Conservation (phyloP, 1,140 invertebrate genomes). For the Drosophila lacteicornis region DNA sequence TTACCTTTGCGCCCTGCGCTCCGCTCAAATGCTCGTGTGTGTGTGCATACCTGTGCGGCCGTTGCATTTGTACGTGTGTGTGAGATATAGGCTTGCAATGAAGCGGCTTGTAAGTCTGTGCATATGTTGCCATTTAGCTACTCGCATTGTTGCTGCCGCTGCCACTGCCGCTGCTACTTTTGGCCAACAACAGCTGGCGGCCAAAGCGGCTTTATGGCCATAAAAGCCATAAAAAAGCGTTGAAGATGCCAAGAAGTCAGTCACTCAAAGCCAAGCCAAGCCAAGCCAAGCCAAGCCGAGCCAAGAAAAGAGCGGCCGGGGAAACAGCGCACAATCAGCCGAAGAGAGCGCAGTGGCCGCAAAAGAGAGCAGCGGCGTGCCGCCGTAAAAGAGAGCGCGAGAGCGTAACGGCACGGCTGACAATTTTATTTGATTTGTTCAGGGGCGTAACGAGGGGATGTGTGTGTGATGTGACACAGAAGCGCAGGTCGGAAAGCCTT, state of each 20-base stretch:
- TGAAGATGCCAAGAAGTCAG: slow-evolving; percentile 61
- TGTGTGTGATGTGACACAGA: slow-evolving; percentile 2
- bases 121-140: slow-evolving; percentile 72
- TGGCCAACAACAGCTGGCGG: slow-evolving; percentile 71
- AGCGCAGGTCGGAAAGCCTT: not conserved
- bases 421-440: slow-evolving; percentile 68
- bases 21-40: slow-evolving; percentile 8
- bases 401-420: slow-evolving; percentile 24
- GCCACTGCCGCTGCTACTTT: slow-evolving; percentile 53
- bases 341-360: slow-evolving; percentile 8
- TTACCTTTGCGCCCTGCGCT: slow-evolving; percentile 12
- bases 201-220: slow-evolving; percentile 74
- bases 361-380: slow-evolving; percentile 12
- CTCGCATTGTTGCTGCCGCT: slow-evolving; percentile 16
- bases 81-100: slow-evolving; percentile 13
- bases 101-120: slow-evolving; percentile 31
- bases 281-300: slow-evolving; percentile 31
- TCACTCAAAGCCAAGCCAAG: slow-evolving; percentile 12
- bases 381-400: slow-evolving; percentile 9
- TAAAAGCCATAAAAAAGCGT: slow-evolving; percentile 80
- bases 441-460: slow-evolving; percentile 15
- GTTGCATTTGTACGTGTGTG: slow-evolving; percentile 11
- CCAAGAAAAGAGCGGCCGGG: slow-evolving; percentile 10
- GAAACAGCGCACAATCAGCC: slow-evolving; percentile 43
- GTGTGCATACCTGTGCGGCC: slow-evolving; percentile 44